A percentile compares a stretch with the other conserved stretches of the same genome.
These are phyloP conservation scores for Macquaria ambigua DNA, from an alignment of 2,113 vertebrate species.

Conservation along the genomic window DNA sequence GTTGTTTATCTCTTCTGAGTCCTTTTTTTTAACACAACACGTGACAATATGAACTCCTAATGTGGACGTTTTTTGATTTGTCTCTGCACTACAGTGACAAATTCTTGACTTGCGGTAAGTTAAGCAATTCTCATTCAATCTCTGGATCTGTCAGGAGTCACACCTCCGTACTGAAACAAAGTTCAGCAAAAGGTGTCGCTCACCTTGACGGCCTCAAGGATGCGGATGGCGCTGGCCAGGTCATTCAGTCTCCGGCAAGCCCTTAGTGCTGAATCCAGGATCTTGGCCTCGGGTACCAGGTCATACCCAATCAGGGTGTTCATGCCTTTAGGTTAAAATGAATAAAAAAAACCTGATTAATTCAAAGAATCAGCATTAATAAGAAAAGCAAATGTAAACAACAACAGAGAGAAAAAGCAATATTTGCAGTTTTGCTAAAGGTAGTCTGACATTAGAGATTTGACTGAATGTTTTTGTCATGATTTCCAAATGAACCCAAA, in stretches of 20 bases:
- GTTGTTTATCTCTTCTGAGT: no score
- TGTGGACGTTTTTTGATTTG: background rate
- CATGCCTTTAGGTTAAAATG: constrained; percentile 85
- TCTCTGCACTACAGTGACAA: background rate
- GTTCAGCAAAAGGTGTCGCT: constrained; percentile 41
- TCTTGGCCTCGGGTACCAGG: constrained; percentile 96
- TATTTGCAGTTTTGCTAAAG: background rate
- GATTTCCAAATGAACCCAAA: background rate
- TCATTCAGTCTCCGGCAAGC: constrained; percentile 96
- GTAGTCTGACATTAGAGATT: background rate
- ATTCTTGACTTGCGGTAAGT: background rate
- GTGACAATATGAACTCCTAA: background rate
- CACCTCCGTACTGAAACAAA: background rate
- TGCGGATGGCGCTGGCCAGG: constrained; percentile 96
- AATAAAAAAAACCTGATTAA: background rate
- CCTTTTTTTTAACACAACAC: background rate
- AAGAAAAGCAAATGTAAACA: background rate
- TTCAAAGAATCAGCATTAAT: background rate
- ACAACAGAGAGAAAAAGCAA: background rate
- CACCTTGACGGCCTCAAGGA: constrained; percentile 96
- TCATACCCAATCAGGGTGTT: constrained; percentile 96
- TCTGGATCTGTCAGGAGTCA: background rate
- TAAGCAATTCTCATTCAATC: background rate
- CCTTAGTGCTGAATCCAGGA: constrained; percentile 93
- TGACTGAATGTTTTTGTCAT: background rate